Evolutionary conservation across 2,797 vertebrate genomes (phyloP).

Genomic region (Coregonus suidteri): DNA sequence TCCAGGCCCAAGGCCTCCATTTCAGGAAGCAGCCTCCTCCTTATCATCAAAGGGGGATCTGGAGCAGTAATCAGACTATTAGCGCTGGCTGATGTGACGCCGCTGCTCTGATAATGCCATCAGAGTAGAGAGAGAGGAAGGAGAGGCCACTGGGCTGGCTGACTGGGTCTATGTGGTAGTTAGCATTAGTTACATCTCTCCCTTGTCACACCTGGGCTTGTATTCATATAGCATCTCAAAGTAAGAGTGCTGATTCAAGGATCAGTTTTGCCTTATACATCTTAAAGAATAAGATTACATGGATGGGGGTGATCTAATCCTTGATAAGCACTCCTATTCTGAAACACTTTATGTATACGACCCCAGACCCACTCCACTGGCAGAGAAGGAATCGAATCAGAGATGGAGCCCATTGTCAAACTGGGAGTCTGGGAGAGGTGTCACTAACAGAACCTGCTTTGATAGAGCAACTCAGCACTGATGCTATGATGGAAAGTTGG

Average conservation of each 20-base stretch:
- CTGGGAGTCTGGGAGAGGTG: slow-evolving; percentile 13
- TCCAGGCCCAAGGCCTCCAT: slow-evolving; percentile 10
- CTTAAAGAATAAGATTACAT: too few relatives aligned
- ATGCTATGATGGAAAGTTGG: not conserved
- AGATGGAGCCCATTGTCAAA: slow-evolving; percentile 1
- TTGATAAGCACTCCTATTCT: too few relatives aligned
- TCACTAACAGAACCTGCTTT: too few relatives aligned
- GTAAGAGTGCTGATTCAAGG: too few relatives aligned
- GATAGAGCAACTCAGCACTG: too few relatives aligned
- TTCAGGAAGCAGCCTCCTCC: slow-evolving; percentile 15
- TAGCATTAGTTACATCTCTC: slow-evolving; percentile 44
- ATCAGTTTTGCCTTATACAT: too few relatives aligned
- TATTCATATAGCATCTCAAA: too few relatives aligned
- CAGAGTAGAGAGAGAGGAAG: slow-evolving; percentile 7
- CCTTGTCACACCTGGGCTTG: slow-evolving; percentile 8
- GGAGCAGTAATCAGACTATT: slow-evolving; percentile 49
- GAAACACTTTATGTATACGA: too few relatives aligned
- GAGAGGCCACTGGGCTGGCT: slow-evolving; percentile 1
- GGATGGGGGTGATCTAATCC: too few relatives aligned
- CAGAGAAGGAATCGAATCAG: slow-evolving; percentile 25
- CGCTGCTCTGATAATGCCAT: slow-evolving; percentile 48
- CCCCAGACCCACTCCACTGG: slow-evolving; percentile 19
- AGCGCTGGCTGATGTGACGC: slow-evolving; percentile 40
- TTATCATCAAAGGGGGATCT: slow-evolving; percentile 59
- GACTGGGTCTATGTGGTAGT: not conserved